Evolutionary conservation across 2,113 vertebrate genomes (phyloP).

Genomic region (Empidonax alnorum): DNA sequence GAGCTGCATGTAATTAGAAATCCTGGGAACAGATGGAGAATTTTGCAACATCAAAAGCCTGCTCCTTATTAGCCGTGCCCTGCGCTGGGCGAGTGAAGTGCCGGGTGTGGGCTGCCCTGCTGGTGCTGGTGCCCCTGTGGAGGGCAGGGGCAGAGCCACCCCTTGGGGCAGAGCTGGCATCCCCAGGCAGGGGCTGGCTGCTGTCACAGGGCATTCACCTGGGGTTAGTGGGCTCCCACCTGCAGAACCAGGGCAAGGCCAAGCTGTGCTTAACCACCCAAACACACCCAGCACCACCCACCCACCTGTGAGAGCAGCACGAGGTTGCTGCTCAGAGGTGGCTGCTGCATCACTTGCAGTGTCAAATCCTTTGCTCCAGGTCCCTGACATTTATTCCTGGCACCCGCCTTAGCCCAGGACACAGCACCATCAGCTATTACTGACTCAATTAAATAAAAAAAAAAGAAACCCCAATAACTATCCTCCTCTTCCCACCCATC

Average conservation of each 20-base stretch:
- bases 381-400: accelerated
- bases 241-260: background rate
- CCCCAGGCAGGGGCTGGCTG: background rate
- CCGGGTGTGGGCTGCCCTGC: background rate
- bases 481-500: background rate
- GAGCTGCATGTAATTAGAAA: slow-evolving; percentile 26
- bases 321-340: accelerated
- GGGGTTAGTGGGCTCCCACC: accelerated
- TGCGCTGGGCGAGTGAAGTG: background rate
- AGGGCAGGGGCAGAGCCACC: background rate
- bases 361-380: background rate
- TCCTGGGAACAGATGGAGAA: slow-evolving; percentile 54
- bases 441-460: background rate
- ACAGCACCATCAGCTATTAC: background rate
- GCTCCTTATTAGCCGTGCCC: background rate
- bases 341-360: background rate
- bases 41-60: slow-evolving; percentile 6
- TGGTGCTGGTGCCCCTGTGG: background rate
- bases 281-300: background rate
- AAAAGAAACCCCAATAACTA: accelerated
- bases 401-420: background rate
- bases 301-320: accelerated
- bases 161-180: background rate
- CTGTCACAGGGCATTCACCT: accelerated
- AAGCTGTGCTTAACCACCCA: background rate